Conservation (phyloP, 2,113 vertebrate species). For the Myrmecobius fasciatus region DNA sequence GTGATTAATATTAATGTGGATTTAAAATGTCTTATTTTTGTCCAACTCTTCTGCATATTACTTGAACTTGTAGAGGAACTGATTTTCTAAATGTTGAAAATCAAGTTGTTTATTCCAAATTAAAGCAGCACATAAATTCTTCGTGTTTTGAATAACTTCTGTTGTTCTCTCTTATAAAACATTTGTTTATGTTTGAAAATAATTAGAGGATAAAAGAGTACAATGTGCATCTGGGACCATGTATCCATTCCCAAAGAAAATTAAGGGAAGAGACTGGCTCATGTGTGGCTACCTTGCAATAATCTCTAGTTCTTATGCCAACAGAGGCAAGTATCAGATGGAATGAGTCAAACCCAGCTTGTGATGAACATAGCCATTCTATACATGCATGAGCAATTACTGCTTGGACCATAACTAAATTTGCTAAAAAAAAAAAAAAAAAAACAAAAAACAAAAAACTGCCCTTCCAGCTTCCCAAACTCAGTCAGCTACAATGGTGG, state of each 20-base stretch:
- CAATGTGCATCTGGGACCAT: background rate
- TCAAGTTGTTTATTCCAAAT: background rate
- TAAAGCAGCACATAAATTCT: background rate
- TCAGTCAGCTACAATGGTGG: background rate
- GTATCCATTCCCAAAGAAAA: background rate
- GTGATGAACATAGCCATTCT: background rate
- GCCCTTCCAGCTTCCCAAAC: background rate
- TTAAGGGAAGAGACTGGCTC: background rate
- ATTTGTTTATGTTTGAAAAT: background rate
- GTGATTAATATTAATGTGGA: background rate
- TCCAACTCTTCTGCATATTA: background rate
- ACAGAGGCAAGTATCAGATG: background rate
- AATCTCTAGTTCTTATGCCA: background rate
- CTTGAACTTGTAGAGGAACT: background rate
- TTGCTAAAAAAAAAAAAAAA: no score
- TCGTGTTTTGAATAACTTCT: background rate
- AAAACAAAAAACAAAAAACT: no score
- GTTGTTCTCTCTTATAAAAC: background rate
- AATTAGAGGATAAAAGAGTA: background rate
- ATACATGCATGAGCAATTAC: constrained; percentile 2
- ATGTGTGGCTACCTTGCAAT: background rate
- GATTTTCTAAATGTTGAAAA: background rate
- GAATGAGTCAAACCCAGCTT: constrained; percentile 1
- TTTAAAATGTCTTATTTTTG: background rate
- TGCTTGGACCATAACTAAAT: background rate